Evolutionary conservation across 1,140 invertebrate genomes (phyloP), one percentile per base, ranked within the genome.

Genomic region (Drosophila malerkotliana): DNA sequence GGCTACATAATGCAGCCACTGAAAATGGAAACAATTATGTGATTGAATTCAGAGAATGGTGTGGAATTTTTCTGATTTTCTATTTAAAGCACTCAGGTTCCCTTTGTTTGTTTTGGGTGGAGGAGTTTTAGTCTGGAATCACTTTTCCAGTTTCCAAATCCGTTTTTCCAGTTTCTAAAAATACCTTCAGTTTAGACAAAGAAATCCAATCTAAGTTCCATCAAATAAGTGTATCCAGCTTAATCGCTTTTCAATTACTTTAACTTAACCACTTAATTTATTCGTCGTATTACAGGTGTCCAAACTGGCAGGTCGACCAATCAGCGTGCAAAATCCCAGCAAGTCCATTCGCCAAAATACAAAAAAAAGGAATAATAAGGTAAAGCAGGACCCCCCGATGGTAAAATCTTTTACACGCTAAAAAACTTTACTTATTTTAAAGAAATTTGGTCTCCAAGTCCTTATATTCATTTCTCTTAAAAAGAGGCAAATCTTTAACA

Each of bases 211-310:
- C 32, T 26, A 37, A 18, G 18, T n/a, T 26, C 32, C 18, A 9
- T 18, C 18, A 47, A 48, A 45, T 30, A 21, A 57, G 64, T 32
- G 32, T 57, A 41, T 39, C 44, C 67, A 69, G 39, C 66, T 85
- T 87, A 85, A 85, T 85, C 82, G 82, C 83, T 78, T 82, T 85
- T 87, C 82, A 85, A 85, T 85, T 85, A 87, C 81, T 85, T 87
- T 68, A 76, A 67, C 72, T 76, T 76, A 87, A 82, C 74, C 82
- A 85, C 82, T 87, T 85, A 80, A 87, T 85, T 85, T 87, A 85
- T 85, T 85, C 82, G 87, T 78, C 77, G 82, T 59, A 87, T 79
- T 78, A 87, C 82, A 85, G 84, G 78, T 87, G 82, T 85, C 83
- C 82, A 82, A 87, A 68, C 77, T 78, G 81, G 74, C 73, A 87